Evolutionary conservation across 2,888 invertebrate species (phyloP).

Genomic region (Platycnemis pennipes): DNA sequence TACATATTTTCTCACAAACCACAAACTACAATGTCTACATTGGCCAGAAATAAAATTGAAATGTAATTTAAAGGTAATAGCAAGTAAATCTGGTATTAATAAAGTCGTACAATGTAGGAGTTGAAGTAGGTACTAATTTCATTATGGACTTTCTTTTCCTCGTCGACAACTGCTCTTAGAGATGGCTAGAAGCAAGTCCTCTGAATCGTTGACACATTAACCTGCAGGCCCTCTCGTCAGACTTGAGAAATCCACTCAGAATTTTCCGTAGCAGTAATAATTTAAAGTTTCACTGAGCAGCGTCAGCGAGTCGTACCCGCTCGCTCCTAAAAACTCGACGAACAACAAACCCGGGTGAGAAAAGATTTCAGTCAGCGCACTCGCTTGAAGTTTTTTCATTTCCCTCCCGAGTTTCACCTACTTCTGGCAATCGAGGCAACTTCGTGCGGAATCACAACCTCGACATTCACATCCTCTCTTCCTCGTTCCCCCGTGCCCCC

Average conservation of each 20-base stretch:
- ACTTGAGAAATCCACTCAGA: background rate
- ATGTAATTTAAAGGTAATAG: too few species aligned
- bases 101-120: too few species aligned
- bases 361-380: background rate
- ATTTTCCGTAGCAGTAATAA: background rate
- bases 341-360: background rate
- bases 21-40: too few species aligned
- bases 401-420: constrained; percentile 17
- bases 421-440: background rate
- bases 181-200: too few species aligned
- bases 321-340: background rate
- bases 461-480: background rate
- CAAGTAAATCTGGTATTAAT: too few species aligned
- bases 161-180: too few species aligned
- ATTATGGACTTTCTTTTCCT: too few species aligned
- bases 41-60: too few species aligned
- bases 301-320: background rate
- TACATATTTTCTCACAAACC: too few species aligned
- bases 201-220: background rate
- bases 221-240: background rate
- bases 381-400: constrained; percentile 13
- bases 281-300: background rate
- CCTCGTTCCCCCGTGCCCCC: background rate
- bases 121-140: too few species aligned
- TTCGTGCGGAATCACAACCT: background rate